Evolutionary conservation across 2,888 invertebrate species (phyloP), one percentile per base, ranked within the genome.

Genomic region (Agapostemon virescens): DNA sequence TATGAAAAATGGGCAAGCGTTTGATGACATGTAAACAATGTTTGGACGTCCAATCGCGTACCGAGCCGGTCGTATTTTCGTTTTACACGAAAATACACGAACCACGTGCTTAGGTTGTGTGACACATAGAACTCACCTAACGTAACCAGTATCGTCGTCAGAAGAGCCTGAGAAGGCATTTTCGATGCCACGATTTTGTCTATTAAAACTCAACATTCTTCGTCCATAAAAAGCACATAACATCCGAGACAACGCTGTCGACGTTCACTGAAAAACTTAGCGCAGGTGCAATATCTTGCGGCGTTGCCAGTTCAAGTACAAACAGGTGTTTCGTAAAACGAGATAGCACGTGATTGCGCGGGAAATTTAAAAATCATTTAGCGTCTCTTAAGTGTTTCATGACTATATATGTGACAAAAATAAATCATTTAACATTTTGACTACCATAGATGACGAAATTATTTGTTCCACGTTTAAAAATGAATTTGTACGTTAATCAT

Each of bases 11-110:
- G 26, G 23, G 26, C 2, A 36, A 77, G 74, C 33, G 42, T 70
- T 68, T 13, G 23, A 40, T 68, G 67, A 52, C 70, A 80, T 78
- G 84, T 86, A 86, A 84, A 86, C 85, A 86, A 86, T 75, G 36
- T 33, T n/a, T 36, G n/a, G 33, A 36, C 20, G 77, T 49, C 52
- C 23, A 72, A 66, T 58, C 9, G 40, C 11, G 33, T 52, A 23
- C 67, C 40, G 45, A 42, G 63, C 79, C 82, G 82, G 77, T 73
- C 23, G 23, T 45, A 30, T 20, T 40, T 66, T 74, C 2, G 40
- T 49, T 23, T 13, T 36, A 26, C 5, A n/a, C 58, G 33, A 30
- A 68, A 66, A 67, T 66, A 20, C 63, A 23, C 1, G 5, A 42
- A 52, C 70, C 79, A 85, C 74, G 77, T 84, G 77, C 30, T 55